Percentiles rank a stretch among this genome's conserved stretches.
phyloP scores from a whole-genome alignment of 2,113 vertebrate species.

The Lonchura striata region DNA sequence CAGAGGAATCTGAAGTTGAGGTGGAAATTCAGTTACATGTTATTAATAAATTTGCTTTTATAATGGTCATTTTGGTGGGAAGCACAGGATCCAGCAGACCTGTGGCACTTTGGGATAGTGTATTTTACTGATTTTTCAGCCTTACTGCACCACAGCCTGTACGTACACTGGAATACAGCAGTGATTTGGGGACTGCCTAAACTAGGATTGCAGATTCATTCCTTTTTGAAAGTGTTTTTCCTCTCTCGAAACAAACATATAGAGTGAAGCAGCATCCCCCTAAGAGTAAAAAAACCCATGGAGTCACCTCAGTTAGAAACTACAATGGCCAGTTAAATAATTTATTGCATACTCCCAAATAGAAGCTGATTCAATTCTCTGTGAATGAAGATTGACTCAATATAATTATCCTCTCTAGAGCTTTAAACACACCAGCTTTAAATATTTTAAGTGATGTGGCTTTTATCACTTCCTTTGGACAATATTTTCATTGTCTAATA shows the following conservation, averaged over 20 bases:
- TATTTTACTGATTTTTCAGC: neutral
- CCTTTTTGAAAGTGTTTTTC: neutral
- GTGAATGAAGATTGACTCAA: neutral
- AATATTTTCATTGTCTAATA: slow-evolving; percentile 54
- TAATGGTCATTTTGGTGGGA: neutral
- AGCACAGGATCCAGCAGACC: neutral
- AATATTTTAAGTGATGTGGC: slow-evolving; percentile 40
- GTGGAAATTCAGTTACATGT: neutral
- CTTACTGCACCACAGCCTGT: neutral
- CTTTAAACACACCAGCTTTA: slow-evolving; percentile 32
- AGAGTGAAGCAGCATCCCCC: neutral
- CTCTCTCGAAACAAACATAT: neutral
- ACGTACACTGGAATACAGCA: neutral
- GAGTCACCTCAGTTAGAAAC: neutral
- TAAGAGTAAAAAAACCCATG: neutral
- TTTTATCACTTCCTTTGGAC: slow-evolving; percentile 55
- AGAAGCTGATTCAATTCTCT: neutral
- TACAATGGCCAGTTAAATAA: neutral
- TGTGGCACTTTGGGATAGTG: neutral
- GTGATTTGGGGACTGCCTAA: neutral
- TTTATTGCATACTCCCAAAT: neutral
- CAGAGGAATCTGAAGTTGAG: neutral
- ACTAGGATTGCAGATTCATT: neutral
- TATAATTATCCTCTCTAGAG: slow-evolving; percentile 26
- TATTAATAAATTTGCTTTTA: neutral